Conservation (phyloP, 1,140 invertebrate genomes). For the Whitmania pigra region DNA sequence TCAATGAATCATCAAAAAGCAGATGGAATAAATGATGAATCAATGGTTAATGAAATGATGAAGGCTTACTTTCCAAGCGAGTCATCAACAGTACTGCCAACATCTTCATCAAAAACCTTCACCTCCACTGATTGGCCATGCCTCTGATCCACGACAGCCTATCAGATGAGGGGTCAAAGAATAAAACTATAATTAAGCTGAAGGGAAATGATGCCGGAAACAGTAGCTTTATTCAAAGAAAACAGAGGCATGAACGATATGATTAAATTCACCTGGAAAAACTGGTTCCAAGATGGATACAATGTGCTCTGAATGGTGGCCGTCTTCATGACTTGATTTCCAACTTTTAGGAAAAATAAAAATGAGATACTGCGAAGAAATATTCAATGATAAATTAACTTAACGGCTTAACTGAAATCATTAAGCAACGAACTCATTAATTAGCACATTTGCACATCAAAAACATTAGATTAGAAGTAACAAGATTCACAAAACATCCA, state of each 20-base stretch:
- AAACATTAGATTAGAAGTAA: too few relatives aligned
- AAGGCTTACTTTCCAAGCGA: conserved; percentile 35
- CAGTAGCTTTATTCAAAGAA: too few relatives aligned
- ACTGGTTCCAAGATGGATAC: conserved; percentile 68
- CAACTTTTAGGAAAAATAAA: conserved; percentile 53
- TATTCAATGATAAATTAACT: too few relatives aligned
- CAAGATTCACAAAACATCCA: too few relatives aligned
- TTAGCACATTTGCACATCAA: too few relatives aligned
- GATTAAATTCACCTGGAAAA: conserved; percentile 33
- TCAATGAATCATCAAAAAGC: too few relatives aligned
- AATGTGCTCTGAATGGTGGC: conserved; percentile 77
- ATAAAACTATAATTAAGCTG: background rate
- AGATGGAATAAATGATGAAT: too few relatives aligned
- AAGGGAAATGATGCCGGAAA: background rate
- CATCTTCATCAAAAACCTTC: conserved; percentile 69
- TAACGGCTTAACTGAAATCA: too few relatives aligned
- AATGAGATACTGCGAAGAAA: too few relatives aligned
- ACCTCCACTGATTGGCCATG: conserved; percentile 63
- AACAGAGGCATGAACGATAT: too few relatives aligned
- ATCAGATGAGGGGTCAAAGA: background rate
- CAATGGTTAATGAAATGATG: background rate
- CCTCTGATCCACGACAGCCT: conserved; percentile 44
- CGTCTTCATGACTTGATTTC: conserved; percentile 74
- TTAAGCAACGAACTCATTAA: too few relatives aligned
- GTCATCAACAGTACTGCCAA: conserved; percentile 55